phyloP scores from a whole-genome alignment of 2,888 invertebrate species.

The Ophion slaviceki region DNA sequence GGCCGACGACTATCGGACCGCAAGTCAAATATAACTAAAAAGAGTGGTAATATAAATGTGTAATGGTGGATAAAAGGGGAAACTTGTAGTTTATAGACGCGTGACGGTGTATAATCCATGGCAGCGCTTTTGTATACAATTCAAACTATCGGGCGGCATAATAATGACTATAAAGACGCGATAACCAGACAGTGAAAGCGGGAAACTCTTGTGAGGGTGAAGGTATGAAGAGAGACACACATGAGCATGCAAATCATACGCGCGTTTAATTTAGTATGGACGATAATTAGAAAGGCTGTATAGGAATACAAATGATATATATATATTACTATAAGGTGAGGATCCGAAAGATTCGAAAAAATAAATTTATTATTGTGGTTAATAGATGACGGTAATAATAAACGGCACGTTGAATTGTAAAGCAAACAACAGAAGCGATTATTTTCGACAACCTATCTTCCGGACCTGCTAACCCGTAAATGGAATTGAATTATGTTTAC shows the following conservation, averaged over 20 bases:
- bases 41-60: constrained; percentile 46
- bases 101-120: constrained; percentile 67
- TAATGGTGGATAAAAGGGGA: constrained; percentile 32
- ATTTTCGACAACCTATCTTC: not conserved
- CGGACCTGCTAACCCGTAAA: not conserved
- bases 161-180: constrained; percentile 17
- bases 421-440: constrained; percentile 26
- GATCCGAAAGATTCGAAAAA: constrained; percentile 63
- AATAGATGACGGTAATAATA: constrained; percentile 80
- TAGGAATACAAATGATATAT: constrained; percentile 76
- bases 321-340: constrained; percentile 76
- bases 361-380: constrained; percentile 77
- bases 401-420: constrained; percentile 82
- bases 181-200: constrained; percentile 26
- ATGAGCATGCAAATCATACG: constrained; percentile 40
- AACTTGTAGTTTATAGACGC: constrained; percentile 52
- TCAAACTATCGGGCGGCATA: constrained; percentile 66
- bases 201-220: constrained; percentile 23
- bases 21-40: constrained; percentile 41
- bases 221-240: constrained; percentile 11
- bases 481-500: too few relatives aligned
- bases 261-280: constrained; percentile 58
- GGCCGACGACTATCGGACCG: constrained; percentile 9
- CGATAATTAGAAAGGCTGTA: constrained; percentile 76
- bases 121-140: constrained; percentile 81